Base-by-base conservation (phyloP, 2,113 vertebrate species). In the Cryptomyrus ogoouensis region DNA sequence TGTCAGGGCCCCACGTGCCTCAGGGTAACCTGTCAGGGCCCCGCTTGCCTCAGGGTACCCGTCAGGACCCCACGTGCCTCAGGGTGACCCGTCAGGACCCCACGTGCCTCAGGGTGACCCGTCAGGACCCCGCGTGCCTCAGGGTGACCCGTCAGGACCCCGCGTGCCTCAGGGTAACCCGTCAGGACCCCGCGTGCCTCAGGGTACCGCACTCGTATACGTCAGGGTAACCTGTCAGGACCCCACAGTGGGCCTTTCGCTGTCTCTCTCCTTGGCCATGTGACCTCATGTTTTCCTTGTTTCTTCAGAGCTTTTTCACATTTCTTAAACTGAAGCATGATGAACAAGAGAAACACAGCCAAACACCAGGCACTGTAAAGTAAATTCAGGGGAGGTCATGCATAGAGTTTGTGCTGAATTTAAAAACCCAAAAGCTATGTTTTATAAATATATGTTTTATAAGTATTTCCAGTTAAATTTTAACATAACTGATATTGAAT, bases 51-150 rank as follows among this genome's bases (percentile, higher is more conserved):
- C 31, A 17, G n/a, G 58, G 58, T 66, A 66, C 24, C 24, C 15
- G 0, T 77, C 70, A 39, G 70, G 9, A 2, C 15, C 70, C 5
- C 5, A 0, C 3, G 0, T 52, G 1, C 3, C 0, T 52, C 13
- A 52, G 50, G 15, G 50, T 52, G 0, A 17, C 27, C n/a, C 0
- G 2, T 35, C 27, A 15, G 66, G 27, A 2, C n/a, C 27, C 66
- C 66, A 0, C 1, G 12, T 31, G 27, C 3, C 0, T 62, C 62
- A n/a, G 56, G 56, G 56, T 58, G 0, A 24, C 19, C 49, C 2
- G 12, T 50, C 27, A 13, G 66, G n/a, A 35, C 10, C 24, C 8
- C n/a, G 0, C 3, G 0, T 70, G 2, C 0, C 0, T 70, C n/a
- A 27, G 27, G 62, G 62, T 31, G 0, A 31, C 2, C 24, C 0